These are phyloP conservation scores for Montipora sp. DNA, from an alignment of 64 coral and sea anemone genomes.

Conservation along the genomic window DNA sequence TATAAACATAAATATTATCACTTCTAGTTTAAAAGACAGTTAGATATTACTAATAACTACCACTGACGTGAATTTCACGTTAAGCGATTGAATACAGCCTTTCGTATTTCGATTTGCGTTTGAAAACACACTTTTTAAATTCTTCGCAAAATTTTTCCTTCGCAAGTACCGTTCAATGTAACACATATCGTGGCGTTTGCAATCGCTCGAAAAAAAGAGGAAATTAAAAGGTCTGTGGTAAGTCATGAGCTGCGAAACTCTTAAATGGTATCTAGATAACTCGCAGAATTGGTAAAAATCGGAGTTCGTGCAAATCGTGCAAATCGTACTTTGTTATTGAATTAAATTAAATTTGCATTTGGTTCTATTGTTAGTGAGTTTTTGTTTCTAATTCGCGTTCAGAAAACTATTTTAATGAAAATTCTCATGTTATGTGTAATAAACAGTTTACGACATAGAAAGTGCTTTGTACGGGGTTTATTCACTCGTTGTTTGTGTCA, in stretches of 20 bases:
- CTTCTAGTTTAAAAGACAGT: background rate
- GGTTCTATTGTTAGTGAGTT: too few relatives aligned
- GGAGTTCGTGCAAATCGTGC: too few relatives aligned
- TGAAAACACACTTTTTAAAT: background rate
- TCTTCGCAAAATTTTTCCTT: background rate
- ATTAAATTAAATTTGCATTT: too few relatives aligned
- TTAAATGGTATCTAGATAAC: constrained; percentile 44
- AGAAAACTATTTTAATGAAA: too few relatives aligned
- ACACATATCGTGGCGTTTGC: background rate
- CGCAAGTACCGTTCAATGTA: background rate
- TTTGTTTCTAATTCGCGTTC: too few relatives aligned
- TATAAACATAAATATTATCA: background rate
- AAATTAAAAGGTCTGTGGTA: background rate
- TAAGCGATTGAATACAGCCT: background rate
- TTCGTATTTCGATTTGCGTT: background rate
- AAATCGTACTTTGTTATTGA: too few relatives aligned
- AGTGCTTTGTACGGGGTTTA: too few relatives aligned
- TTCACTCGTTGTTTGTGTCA: too few relatives aligned
- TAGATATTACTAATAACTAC: background rate
- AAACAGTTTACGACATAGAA: too few relatives aligned
- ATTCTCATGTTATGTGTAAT: too few relatives aligned
- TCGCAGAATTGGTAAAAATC: constrained; percentile 8
- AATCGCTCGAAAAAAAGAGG: background rate
- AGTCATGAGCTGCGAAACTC: background rate
- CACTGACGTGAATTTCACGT: background rate